A percentile compares a stretch with the other conserved stretches of the same genome.
phyloP scores from a whole-genome alignment of 1,140 invertebrate genomes.

The Drosophila subpulchrella region DNA sequence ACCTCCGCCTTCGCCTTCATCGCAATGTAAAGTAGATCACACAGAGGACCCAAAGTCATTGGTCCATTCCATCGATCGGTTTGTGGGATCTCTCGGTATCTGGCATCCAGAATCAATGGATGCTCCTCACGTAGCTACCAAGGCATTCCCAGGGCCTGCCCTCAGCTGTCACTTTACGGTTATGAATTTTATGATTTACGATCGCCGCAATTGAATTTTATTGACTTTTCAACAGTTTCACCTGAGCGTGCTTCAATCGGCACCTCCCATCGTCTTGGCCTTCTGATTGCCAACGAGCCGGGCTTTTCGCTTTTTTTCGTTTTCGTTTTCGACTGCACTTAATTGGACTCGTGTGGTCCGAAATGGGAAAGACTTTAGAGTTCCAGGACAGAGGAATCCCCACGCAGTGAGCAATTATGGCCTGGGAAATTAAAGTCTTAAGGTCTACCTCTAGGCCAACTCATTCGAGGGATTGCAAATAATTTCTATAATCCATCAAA shows the following conservation, averaged over 20 bases:
- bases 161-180: slow-evolving; percentile 83
- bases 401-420: slow-evolving; percentile 8
- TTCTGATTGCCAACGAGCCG: slow-evolving; percentile 38
- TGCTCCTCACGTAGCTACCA: slow-evolving; percentile 51
- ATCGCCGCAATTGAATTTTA: slow-evolving; percentile 79
- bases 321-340: slow-evolving; percentile 24
- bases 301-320: background rate
- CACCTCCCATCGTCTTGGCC: slow-evolving; percentile 45
- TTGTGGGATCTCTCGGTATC: slow-evolving; percentile 11
- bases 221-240: slow-evolving; percentile 81
- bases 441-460: background rate
- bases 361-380: slow-evolving; percentile 32
- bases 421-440: slow-evolving; percentile 28
- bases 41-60: slow-evolving; percentile 36
- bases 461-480: slow-evolving; percentile 1
- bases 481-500: slow-evolving; percentile 12
- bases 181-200: slow-evolving; percentile 83
- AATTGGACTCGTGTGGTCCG: slow-evolving; percentile 58
- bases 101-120: slow-evolving; percentile 26
- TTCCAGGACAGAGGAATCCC: slow-evolving; percentile 25
- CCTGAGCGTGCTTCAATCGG: slow-evolving; percentile 55
- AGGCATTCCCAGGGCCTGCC: slow-evolving; percentile 77
- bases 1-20: background rate
- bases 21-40: slow-evolving; percentile 79
- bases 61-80: slow-evolving; percentile 40